Base-by-base conservation (phyloP, 2,797 vertebrate genomes). In the Corythornis leucogaster region DNA sequence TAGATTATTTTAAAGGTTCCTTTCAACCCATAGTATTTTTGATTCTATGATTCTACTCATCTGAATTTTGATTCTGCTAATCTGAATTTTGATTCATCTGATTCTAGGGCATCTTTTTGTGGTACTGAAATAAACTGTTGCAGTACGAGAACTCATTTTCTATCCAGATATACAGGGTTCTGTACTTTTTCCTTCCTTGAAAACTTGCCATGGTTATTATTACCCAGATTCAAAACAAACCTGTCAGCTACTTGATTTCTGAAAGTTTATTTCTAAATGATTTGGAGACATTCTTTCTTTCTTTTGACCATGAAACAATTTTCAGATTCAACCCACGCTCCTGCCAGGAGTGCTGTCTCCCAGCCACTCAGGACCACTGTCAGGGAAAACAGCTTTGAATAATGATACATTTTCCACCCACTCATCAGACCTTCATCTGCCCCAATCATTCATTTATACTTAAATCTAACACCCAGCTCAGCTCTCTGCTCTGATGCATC, bases 401-500 rank as follows among this genome's bases (percentile, higher is more conserved):
- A 50, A 53, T 26, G 30, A 68, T 64, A 86, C 17, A 12, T 75
- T 67, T 88, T 63, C 77, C 51, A 55, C 40, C 57, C 54, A 70
- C 67, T 63, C 19, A n/a, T 75, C 28, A 57, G 43, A 86, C 45
- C 45, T 86, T 70, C 35, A 10, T 15, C 46, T 55, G 28, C 28
- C 30, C 22, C 12, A n/a, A 1, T 15, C 12, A 8, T 30, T 21
- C 20, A 15, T 25, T 82, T 66, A 28, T 31, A 59, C 21, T n/a
- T 20, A 28, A 12, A 15, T 58, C 16, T 38, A 15, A 35, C 15
- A 9, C 11, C 9, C 7, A n/a, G 14, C n/a, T 69, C 15, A 40
- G 30, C 11, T 5, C 2, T 33, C 42, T 55, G 15, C 43, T 58
- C 46, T 28, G 28, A 53, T 3, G 5, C 17, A 3, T 10, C 0